These are phyloP conservation scores for Cichladusa arquata DNA, from an alignment of 2,113 vertebrate genomes.

Conservation along the genomic window DNA sequence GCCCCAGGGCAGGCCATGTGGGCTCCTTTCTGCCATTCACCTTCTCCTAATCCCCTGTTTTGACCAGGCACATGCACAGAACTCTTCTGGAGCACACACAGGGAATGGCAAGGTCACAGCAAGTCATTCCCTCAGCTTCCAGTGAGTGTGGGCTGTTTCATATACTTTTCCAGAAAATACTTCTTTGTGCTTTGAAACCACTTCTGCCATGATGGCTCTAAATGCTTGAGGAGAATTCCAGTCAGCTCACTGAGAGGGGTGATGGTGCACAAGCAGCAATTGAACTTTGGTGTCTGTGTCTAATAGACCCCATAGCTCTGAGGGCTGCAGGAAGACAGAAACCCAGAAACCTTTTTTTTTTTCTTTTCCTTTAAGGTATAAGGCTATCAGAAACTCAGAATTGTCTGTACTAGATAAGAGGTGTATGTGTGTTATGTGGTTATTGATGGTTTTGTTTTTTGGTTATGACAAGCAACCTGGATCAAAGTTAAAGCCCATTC, in stretches of 20 bases:
- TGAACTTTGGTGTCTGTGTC: background rate
- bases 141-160: background rate
- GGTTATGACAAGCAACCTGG: background rate
- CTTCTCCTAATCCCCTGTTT: background rate
- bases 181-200: background rate
- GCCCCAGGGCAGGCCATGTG: background rate
- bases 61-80: accelerated
- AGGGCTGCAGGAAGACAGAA: background rate
- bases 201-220: background rate
- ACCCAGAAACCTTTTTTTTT: background rate
- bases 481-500: background rate
- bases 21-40: background rate
- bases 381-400: background rate
- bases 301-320: background rate
- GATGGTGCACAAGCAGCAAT: background rate
- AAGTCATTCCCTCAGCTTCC: background rate
- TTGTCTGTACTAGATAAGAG: background rate
- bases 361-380: background rate
- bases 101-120: background rate
- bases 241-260: background rate
- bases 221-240: background rate
- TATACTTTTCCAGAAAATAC: background rate
- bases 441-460: background rate
- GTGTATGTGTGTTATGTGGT: background rate
- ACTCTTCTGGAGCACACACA: background rate